Conservation (phyloP, 2,888 invertebrate species). For the Acrobasis suavella region DNA sequence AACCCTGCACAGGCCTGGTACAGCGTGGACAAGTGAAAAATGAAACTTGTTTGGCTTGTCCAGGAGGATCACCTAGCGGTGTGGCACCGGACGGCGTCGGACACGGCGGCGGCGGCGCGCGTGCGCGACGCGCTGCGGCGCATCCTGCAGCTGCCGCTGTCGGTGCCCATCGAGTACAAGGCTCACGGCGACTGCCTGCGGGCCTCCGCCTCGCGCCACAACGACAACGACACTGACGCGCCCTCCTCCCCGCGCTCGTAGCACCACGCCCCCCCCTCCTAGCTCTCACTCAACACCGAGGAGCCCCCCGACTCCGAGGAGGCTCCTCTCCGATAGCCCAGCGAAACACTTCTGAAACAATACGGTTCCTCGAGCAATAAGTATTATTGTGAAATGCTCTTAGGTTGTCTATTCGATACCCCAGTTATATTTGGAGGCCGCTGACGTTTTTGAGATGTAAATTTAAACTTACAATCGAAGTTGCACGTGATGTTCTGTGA, state of each 20-base stretch:
- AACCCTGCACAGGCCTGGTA: no score
- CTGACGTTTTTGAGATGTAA: not conserved
- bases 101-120: constrained; percentile 92
- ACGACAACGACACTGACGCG: constrained; percentile 12
- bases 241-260: constrained; percentile 28
- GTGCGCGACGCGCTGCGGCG: constrained; percentile 97
- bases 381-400: not conserved
- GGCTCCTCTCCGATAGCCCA: not conserved
- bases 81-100: constrained; percentile 98
- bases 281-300: constrained; percentile 30
- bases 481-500: not conserved
- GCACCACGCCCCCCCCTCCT: constrained; percentile 30
- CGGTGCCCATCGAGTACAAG: constrained; percentile 97
- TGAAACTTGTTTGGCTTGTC: no score
- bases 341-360: not conserved
- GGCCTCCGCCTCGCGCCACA: constrained; percentile 49
- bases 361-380: not conserved
- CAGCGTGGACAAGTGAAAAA: no score
- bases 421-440: not conserved
- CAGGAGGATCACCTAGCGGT: constrained; percentile 98
- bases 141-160: constrained; percentile 96
- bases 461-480: not conserved
- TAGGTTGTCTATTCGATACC: not conserved
- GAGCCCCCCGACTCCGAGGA: constrained; percentile 28
- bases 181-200: constrained; percentile 69